These are phyloP conservation scores for Eristalis tenax DNA, from an alignment of 2,888 invertebrate species.

Conservation along the genomic window DNA sequence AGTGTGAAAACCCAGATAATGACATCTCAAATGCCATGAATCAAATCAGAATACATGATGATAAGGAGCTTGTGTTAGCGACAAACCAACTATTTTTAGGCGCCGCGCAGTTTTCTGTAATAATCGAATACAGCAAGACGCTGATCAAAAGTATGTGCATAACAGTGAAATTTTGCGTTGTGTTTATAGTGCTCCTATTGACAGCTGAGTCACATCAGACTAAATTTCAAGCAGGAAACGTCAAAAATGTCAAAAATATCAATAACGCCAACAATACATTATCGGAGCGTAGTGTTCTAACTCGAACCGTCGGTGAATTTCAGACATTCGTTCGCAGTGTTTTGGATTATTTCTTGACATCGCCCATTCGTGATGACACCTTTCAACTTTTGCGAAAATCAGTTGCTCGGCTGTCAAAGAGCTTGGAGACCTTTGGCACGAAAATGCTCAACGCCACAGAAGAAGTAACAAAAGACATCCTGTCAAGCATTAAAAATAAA, in stretches of 20 bases:
- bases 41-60: constrained; percentile 52
- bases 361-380: constrained; percentile 60
- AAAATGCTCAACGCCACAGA: constrained; percentile 71
- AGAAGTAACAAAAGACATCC: constrained; percentile 64
- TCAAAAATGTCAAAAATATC: neutral
- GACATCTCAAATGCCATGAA: constrained; percentile 51
- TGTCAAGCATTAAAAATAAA: constrained; percentile 63
- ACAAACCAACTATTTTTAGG: constrained; percentile 41
- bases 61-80: constrained; percentile 32
- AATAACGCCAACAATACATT: neutral
- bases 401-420: constrained; percentile 60
- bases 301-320: constrained; percentile 44
- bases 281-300: neutral
- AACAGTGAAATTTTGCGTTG: constrained; percentile 23
- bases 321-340: constrained; percentile 27
- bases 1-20: constrained; percentile 44
- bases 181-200: constrained; percentile 28
- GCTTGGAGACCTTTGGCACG: constrained; percentile 67
- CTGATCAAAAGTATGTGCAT: constrained; percentile 25
- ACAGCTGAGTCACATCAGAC: neutral
- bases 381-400: constrained; percentile 67
- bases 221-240: neutral
- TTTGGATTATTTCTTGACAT: constrained; percentile 33
- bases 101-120: constrained; percentile 52
- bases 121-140: constrained; percentile 44